These are phyloP conservation scores for Xylocampa areola DNA, from an alignment of 2,888 invertebrate species.

Conservation along the genomic window DNA sequence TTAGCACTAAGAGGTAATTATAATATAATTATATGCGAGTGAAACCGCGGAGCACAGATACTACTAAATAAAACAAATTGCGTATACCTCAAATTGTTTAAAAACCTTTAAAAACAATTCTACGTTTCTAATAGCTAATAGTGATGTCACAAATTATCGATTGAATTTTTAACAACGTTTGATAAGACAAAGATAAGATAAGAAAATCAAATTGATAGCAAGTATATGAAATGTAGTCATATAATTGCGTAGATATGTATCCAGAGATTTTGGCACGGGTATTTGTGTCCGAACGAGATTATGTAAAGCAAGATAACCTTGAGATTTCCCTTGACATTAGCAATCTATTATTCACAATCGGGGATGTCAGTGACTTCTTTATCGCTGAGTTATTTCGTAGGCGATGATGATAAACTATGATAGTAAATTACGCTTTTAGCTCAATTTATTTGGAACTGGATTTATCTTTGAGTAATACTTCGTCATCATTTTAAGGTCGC, in stretches of 20 bases:
- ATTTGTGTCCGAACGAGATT: conserved; percentile 11
- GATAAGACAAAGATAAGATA: not conserved
- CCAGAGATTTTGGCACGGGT: conserved; percentile 31
- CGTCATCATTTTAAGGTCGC: not conserved
- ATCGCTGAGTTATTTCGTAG: conserved; percentile 53
- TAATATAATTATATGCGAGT: too few species aligned
- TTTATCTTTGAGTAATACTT: not conserved
- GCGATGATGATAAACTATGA: conserved; percentile 55
- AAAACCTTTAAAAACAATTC: conserved; percentile 3
- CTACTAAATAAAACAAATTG: conserved; percentile 15
- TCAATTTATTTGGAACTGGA: not conserved
- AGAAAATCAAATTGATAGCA: not conserved
- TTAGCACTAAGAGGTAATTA: too few species aligned
- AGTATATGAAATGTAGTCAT: not conserved
- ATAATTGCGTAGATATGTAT: conserved; percentile 19
- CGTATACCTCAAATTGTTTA: not conserved
- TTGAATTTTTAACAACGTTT: conserved; percentile 10
- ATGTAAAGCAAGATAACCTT: conserved; percentile 51
- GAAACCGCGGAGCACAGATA: too few species aligned
- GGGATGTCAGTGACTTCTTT: conserved; percentile 63
- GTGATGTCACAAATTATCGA: not conserved
- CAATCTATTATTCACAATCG: conserved; percentile 48
- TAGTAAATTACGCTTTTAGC: conserved; percentile 15
- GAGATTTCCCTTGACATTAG: conserved; percentile 62
- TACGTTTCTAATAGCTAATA: not conserved